These are phyloP conservation scores for Andrena bicolor DNA, from an alignment of 2,888 invertebrate species.

Conservation along the genomic window DNA sequence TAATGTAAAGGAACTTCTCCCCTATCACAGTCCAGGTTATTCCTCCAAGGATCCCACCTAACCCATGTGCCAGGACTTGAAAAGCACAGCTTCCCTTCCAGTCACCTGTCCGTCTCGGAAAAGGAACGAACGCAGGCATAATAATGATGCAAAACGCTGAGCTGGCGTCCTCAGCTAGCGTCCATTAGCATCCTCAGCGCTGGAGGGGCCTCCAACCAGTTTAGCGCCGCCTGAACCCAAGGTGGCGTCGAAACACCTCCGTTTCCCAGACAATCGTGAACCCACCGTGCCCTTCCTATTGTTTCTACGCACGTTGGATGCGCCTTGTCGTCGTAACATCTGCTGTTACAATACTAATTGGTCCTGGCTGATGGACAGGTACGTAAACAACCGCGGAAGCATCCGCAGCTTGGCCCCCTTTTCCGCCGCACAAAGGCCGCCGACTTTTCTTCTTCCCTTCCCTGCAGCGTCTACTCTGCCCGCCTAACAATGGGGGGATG, in stretches of 20 bases:
- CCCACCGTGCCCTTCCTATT: conserved; percentile 11
- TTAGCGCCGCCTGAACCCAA: background rate
- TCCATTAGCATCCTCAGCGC: conserved; percentile 5
- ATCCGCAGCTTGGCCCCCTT: conserved; percentile 37
- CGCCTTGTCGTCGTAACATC: conserved; percentile 35
- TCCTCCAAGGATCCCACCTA: too few relatives aligned
- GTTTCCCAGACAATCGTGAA: conserved; percentile 5
- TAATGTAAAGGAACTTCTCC: too few relatives aligned
- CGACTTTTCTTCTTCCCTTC: conserved; percentile 21
- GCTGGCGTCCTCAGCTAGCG: background rate
- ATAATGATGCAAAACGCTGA: too few relatives aligned
- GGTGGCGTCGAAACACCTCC: background rate
- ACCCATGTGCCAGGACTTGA: too few relatives aligned
- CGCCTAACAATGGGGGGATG: conserved; percentile 41
- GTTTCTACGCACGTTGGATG: conserved; percentile 17
- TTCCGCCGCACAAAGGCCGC: conserved; percentile 49
- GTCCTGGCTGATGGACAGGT: conserved; percentile 53
- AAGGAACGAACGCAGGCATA: too few relatives aligned
- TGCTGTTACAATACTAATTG: conserved; percentile 62
- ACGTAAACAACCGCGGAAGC: conserved; percentile 57
- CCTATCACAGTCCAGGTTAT: too few relatives aligned
- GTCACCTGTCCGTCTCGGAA: too few relatives aligned
- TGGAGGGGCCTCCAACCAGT: background rate
- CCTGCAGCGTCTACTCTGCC: conserved; percentile 25
- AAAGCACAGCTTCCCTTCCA: too few relatives aligned